Base-by-base conservation (phyloP, 2,888 invertebrate genomes). In the Sphaerophoria taeniata region DNA sequence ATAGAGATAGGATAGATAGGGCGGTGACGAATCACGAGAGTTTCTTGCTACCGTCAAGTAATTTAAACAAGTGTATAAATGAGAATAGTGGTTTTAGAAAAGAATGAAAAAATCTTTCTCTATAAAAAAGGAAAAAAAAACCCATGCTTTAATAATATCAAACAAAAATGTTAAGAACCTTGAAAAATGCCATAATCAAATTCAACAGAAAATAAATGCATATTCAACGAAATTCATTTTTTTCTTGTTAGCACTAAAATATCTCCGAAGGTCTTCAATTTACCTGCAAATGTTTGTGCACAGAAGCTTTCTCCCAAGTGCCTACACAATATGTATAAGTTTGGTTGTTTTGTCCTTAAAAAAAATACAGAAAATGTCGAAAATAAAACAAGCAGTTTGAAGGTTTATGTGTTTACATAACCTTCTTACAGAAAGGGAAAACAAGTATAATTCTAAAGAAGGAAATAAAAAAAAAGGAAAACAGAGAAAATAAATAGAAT, bases 371-470 rank as follows among this genome's bases (percentile, higher is more conserved):
- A 31, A 51, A 39, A 63, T 53, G 34, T 47, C 7, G 16, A 65
- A 73, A 67, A 67, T 39, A 77, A 77, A 47, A 69, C 47, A 33
- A 58, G 24, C 65, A 77, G 56, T 65, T 67, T 67, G 51, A 39
- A 53, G 45, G 33, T 72, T 77, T 82, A 77, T 77, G 69, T 78
- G 78, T 70, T 70, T 74, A 47, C 78, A 78, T 78, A 78, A 78
- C 83, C 74, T 78, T 71, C 78, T 36, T 31, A 58, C 14, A 9
- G 56, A 45, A 49, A 73, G 49, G 56, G 63, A 49, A 78, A 74
- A 65, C 63, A 74, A 43, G 69, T 63, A 78, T 63, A 69, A 69
- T 70, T 77, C 53, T 34, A 72, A 43, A 58, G 56, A 55, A 77
- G 24, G 56, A 69, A 47, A 61, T 67, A n/a, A 58, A 76, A 72